Conservation (phyloP, 2,888 invertebrate species). For the Eupithecia exiguata region DNA sequence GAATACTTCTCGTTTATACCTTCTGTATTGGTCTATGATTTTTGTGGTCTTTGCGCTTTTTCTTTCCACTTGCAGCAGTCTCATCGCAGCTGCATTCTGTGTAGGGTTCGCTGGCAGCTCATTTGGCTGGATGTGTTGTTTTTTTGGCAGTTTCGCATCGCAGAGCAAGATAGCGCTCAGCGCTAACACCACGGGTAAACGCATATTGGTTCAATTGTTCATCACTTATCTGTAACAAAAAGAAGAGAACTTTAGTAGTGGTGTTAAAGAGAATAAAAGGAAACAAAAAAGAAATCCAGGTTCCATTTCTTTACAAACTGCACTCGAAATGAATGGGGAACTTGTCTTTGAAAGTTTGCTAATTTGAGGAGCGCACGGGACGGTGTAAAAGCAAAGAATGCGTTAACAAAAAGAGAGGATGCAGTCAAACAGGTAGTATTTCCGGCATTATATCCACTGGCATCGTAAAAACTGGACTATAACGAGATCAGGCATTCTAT, state of each 20-base stretch:
- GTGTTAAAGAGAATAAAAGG: neutral
- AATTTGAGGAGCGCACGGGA: neutral
- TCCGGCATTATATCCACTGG: conserved; percentile 63
- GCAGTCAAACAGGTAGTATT: conserved; percentile 69
- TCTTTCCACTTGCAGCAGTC: conserved; percentile 63
- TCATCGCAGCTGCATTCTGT: conserved; percentile 63
- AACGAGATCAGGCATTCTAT: conserved; percentile 56
- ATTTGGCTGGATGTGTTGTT: conserved; percentile 63
- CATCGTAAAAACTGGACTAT: conserved; percentile 58
- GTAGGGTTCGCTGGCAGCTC: conserved; percentile 65
- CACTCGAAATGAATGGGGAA: neutral
- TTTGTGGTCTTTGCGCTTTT: conserved; percentile 71
- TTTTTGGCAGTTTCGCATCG: conserved; percentile 74
- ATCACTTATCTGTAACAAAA: conserved; percentile 77
- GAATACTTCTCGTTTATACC: conserved; percentile 72
- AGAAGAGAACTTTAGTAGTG: conserved; percentile 3
- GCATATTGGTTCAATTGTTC: conserved; percentile 65
- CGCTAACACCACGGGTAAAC: conserved; percentile 67
- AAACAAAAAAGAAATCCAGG: neutral
- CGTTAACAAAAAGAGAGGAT: conserved; percentile 54
- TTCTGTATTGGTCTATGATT: conserved; percentile 72
- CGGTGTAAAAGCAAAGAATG: neutral
- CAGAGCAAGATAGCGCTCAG: conserved; percentile 72
- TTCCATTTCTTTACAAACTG: neutral
- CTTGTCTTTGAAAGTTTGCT: conserved; percentile 3